A percentile compares a stretch with the other conserved stretches of the same genome.
These are phyloP conservation scores for Mirza zaza DNA, from an alignment of 2,113 vertebrate genomes.

Conservation along the genomic window DNA sequence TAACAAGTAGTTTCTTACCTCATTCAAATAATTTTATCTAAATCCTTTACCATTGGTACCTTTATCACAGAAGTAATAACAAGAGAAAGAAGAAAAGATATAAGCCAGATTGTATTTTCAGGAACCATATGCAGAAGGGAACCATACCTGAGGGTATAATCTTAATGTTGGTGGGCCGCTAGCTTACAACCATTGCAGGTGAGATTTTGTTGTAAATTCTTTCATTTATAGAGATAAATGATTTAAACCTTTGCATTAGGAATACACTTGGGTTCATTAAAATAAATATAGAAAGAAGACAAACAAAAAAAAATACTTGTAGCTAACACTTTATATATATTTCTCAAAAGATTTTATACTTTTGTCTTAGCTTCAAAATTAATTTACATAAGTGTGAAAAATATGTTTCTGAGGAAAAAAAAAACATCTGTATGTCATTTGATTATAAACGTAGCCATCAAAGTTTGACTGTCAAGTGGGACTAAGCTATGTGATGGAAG, in stretches of 20 bases:
- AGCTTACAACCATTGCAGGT: neutral
- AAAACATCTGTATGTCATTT: neutral
- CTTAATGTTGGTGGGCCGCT: neutral
- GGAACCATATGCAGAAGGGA: neutral
- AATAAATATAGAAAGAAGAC: neutral
- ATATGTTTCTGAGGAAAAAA: neutral
- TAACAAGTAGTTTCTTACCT: neutral
- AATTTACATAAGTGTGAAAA: neutral
- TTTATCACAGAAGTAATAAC: neutral
- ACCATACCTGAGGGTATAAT: neutral
- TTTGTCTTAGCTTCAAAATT: neutral
- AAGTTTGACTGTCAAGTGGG: neutral
- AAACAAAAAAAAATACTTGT: neutral
- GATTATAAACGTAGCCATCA: neutral
- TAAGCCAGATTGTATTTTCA: neutral
- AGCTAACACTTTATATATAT: neutral
- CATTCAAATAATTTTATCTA: neutral
- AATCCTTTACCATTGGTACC: neutral
- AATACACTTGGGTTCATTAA: neutral
- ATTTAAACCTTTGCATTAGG: neutral
- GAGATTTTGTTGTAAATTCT: neutral
- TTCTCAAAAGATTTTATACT: neutral
- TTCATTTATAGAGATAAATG: neutral
- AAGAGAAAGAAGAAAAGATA: neutral
- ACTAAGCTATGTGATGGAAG: neutral